These are phyloP conservation scores for Rambutsinella grinnellia DNA, from an alignment of 2,888 invertebrate genomes.

Conservation along the genomic window DNA sequence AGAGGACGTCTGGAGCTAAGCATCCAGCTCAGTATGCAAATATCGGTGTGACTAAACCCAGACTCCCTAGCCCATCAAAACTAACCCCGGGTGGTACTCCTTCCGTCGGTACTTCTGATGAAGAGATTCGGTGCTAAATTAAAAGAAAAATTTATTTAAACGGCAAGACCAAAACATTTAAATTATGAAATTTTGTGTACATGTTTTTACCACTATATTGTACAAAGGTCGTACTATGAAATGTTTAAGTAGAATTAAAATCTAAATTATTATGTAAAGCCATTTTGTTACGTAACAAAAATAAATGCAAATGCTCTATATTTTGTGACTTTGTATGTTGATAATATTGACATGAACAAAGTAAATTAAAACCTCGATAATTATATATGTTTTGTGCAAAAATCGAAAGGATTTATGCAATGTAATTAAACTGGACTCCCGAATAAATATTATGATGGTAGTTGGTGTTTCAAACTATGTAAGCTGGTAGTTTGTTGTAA, in stretches of 20 bases:
- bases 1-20: constrained; percentile 36
- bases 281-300: constrained; percentile 6
- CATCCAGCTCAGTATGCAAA: constrained; percentile 62
- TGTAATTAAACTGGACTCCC: too few relatives aligned
- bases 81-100: constrained; percentile 5
- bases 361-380: too few relatives aligned
- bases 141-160: not conserved
- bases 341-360: too few relatives aligned
- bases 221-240: too few relatives aligned
- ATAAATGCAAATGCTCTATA: constrained; percentile 35
- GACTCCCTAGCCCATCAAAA: constrained; percentile 37
- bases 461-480: too few relatives aligned
- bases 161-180: not conserved
- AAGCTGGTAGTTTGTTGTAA: too few relatives aligned
- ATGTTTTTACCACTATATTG: too few relatives aligned
- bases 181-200: too few relatives aligned
- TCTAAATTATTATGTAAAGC: too few relatives aligned
- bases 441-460: too few relatives aligned
- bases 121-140: constrained; percentile 65
- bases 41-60: constrained; percentile 59
- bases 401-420: too few relatives aligned
- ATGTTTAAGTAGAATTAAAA: not conserved
- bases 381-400: too few relatives aligned
- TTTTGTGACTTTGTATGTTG: constrained; percentile 55
- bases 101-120: constrained; percentile 47